Conservation (phyloP, 2,888 invertebrate species). For the Proisotoma minuta region DNA sequence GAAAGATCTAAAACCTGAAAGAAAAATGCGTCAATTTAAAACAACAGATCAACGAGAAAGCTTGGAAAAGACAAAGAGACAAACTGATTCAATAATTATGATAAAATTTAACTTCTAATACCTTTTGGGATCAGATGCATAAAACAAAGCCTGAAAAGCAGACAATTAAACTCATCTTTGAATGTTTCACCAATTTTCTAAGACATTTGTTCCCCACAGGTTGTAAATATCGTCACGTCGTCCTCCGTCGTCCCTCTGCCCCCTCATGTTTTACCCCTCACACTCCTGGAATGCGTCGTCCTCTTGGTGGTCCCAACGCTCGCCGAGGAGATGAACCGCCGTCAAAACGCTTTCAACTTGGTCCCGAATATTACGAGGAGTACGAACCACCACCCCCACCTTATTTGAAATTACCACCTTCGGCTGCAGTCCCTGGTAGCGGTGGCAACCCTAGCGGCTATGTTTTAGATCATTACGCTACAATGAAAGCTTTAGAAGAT, state of each 20-base stretch:
- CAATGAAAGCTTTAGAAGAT: conserved; percentile 56
- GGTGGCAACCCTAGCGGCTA: conserved; percentile 8
- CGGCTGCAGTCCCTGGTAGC: conserved; percentile 22
- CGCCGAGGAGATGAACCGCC: conserved; percentile 23
- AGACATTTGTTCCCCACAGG: neutral
- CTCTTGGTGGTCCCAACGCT: neutral
- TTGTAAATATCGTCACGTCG: conserved; percentile 26
- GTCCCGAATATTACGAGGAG: conserved; percentile 29
- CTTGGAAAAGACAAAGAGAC: too few species aligned
- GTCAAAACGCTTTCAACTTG: conserved; percentile 24
- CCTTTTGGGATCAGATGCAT: too few species aligned
- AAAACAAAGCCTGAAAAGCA: too few species aligned
- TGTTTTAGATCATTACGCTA: conserved; percentile 21
- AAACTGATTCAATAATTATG: too few species aligned
- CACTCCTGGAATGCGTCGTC: neutral
- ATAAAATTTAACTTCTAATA: too few species aligned
- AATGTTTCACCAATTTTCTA: too few species aligned
- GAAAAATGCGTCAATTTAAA: too few species aligned
- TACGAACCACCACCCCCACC: conserved; percentile 14
- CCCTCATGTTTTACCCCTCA: too few species aligned
- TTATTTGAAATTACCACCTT: neutral
- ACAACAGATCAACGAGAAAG: too few species aligned
- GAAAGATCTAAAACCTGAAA: conserved; percentile 2
- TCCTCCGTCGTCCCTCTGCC: too few species aligned
- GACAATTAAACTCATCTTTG: too few species aligned